Evolutionary conservation across 2,797 vertebrate genomes (phyloP).

Genomic region (Coregonus ussuriensis): DNA sequence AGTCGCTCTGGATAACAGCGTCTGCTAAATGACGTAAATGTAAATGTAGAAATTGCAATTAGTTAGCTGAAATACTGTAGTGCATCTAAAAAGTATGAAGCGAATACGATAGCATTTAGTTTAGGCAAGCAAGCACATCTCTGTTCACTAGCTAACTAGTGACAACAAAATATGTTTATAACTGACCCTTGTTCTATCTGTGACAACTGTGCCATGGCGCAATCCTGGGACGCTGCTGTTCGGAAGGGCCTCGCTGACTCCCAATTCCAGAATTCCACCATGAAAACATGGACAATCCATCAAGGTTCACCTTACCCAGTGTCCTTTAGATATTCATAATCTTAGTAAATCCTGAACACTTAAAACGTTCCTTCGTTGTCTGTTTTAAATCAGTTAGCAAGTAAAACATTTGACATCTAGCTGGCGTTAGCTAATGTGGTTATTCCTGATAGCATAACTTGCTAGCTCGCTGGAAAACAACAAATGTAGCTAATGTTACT

Average conservation of each 20-base stretch:
- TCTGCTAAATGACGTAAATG: no score
- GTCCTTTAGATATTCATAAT: not conserved
- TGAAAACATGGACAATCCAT: not conserved
- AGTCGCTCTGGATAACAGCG: no score
- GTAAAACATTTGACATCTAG: not conserved
- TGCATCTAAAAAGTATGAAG: no score
- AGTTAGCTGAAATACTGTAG: no score
- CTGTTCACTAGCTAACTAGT: not conserved
- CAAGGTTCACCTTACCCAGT: not conserved
- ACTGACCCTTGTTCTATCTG: no score
- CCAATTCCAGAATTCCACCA: not conserved
- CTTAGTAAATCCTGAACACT: not conserved
- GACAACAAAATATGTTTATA: no score
- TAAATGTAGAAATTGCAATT: no score
- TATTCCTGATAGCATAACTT: not conserved
- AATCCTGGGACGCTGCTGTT: no score
- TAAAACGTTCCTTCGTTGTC: not conserved
- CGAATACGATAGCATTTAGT: not conserved
- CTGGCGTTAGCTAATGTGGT: not conserved
- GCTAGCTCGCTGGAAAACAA: not conserved
- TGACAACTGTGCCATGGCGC: no score
- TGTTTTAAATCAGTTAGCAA: not conserved
- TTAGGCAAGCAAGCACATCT: not conserved
- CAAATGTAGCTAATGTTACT: slow-evolving; percentile 2
- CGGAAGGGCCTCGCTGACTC: no score